Conservation (phyloP, 1,140 invertebrate species). For the Drosophila oshimai region DNA sequence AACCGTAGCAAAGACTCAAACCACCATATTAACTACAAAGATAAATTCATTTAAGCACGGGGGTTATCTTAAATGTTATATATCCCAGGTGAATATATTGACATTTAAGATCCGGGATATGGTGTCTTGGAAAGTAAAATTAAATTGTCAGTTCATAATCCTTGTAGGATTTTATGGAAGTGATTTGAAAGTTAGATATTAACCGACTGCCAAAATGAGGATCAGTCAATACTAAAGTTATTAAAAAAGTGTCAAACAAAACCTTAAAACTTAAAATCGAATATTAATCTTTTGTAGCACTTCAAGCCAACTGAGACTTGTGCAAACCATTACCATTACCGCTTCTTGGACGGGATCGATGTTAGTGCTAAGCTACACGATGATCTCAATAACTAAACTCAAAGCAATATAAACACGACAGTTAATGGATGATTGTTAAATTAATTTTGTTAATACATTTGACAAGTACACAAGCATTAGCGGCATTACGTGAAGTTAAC, state of each 20-base stretch:
- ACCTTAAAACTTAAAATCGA: neutral
- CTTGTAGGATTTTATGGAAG: neutral
- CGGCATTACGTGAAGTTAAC: conserved; percentile 31
- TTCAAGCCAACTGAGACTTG: neutral
- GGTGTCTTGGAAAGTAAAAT: neutral
- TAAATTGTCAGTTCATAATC: neutral
- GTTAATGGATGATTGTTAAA: conserved; percentile 16
- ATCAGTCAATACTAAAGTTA: neutral
- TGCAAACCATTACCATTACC: conserved; percentile 36
- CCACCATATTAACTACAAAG: neutral
- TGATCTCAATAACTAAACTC: conserved; percentile 20
- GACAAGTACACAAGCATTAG: conserved; percentile 69
- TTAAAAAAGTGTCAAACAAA: neutral
- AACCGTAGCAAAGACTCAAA: conserved; percentile 31
- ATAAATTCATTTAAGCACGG: neutral
- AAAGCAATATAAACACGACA: conserved; percentile 5
- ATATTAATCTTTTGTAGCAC: neutral
- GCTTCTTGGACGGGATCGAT: conserved; percentile 14
- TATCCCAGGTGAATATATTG: too few relatives aligned
- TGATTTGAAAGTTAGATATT: neutral
- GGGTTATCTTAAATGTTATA: too few relatives aligned
- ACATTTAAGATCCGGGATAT: neutral
- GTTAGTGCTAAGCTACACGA: conserved; percentile 34
- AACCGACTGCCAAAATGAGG: neutral
- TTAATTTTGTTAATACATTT: conserved; percentile 77